These are phyloP conservation scores for Sylvia atricapilla DNA, from an alignment of 2,113 vertebrate genomes.

Conservation along the genomic window DNA sequence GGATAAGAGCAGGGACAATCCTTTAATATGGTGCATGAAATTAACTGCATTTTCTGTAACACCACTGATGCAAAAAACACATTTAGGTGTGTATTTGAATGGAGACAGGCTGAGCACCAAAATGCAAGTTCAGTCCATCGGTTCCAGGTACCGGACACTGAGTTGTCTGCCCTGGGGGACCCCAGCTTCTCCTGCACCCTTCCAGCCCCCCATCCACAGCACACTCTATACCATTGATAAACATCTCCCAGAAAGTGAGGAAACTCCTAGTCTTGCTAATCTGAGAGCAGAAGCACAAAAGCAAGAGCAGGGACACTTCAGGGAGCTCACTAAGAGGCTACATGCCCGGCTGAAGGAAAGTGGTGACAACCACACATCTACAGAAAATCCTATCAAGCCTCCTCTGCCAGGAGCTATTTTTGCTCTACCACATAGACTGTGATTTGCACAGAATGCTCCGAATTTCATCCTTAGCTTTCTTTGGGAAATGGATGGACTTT, in stretches of 20 bases:
- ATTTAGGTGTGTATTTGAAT: not conserved
- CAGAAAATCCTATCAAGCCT: not conserved
- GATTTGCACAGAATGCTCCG: not conserved
- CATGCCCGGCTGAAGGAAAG: not conserved
- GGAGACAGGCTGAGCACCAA: not conserved
- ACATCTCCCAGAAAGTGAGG: not conserved
- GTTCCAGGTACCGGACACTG: not conserved
- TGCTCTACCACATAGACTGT: not conserved
- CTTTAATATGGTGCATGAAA: accelerated
- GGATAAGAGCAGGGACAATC: not conserved
- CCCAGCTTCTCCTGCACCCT: not conserved
- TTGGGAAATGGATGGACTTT: not conserved
- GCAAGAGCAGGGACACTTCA: not conserved
- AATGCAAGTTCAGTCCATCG: not conserved
- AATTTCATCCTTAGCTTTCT: not conserved
- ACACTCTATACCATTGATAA: not conserved
- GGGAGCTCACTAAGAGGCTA: not conserved
- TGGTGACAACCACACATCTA: not conserved
- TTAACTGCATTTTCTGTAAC: not conserved
- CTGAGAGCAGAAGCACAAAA: not conserved
- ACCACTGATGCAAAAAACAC: accelerated
- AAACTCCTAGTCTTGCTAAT: not conserved
- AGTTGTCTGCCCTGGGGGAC: accelerated
- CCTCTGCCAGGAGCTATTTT: not conserved
- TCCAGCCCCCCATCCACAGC: not conserved